Evolutionary conservation across 2,113 vertebrate genomes (phyloP).

Genomic region (Gobius niger): DNA sequence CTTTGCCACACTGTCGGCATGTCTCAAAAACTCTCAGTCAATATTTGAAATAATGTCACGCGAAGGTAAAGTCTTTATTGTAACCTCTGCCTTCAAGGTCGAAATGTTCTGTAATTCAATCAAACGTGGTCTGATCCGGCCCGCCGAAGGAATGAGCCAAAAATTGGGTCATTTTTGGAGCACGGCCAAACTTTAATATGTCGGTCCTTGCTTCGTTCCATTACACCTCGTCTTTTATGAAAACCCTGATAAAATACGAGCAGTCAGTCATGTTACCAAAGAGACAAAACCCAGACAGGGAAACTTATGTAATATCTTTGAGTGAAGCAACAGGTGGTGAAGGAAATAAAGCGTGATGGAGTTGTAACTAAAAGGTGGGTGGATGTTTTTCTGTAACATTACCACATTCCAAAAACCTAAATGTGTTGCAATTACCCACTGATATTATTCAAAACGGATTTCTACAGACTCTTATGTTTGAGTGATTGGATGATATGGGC

Average conservation of each 20-base stretch:
- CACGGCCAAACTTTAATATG: slow-evolving; percentile 1
- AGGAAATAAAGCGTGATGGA: slow-evolving; percentile 1
- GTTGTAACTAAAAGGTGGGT: neutral
- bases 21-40: neutral
- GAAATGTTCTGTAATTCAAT: neutral
- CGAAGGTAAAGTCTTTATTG: neutral
- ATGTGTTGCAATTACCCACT: neutral
- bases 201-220: neutral
- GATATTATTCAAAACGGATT: neutral
- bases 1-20: neutral
- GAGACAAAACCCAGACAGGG: slow-evolving; percentile 6
- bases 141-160: neutral
- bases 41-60: neutral
- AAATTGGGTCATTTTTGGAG: neutral
- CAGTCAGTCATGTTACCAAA: neutral
- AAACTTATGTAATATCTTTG: slow-evolving; percentile 3
- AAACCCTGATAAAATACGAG: neutral
- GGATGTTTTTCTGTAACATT: neutral
- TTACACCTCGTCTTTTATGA: neutral
- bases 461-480: neutral
- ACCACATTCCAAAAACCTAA: neutral
- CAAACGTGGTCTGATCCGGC: neutral
- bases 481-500: neutral
- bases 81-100: slow-evolving; percentile 3
- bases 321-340: slow-evolving; percentile 4